Evolutionary conservation across 2,113 vertebrate genomes (phyloP).

Genomic region (Phyllopteryx taeniolatus): DNA sequence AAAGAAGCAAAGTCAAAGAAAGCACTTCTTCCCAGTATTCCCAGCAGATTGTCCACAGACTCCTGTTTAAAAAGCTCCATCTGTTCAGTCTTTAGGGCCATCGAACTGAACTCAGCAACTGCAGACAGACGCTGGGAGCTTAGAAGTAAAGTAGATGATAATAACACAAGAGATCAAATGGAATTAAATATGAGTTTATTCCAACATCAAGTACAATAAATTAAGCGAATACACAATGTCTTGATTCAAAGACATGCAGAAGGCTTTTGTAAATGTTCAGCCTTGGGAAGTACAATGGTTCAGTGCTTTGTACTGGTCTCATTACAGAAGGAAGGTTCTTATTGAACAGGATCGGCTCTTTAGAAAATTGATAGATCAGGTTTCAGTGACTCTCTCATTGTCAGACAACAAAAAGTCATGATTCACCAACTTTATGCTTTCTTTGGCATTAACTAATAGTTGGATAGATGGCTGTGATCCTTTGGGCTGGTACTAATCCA

Average conservation of each 20-base stretch:
- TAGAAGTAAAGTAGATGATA: not conserved
- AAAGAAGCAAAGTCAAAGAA: conserved; percentile 1
- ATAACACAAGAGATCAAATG: not conserved
- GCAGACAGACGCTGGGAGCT: not conserved
- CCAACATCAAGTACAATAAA: not conserved
- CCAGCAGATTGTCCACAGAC: not conserved
- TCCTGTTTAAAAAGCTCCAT: not conserved
- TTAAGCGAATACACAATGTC: not conserved
- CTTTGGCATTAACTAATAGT: not conserved
- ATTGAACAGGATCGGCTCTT: not conserved
- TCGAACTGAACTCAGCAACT: not conserved
- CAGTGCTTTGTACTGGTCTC: not conserved
- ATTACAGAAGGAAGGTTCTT: not conserved
- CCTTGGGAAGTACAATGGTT: not conserved
- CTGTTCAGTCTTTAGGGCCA: conserved; percentile 2
- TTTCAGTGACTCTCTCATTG: not conserved
- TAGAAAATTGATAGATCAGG: not conserved
- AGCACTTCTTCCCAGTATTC: not conserved
- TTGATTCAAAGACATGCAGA: not conserved
- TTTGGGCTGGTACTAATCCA: not conserved
- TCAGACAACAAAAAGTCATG: not conserved
- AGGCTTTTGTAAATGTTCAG: not conserved
- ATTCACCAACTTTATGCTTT: not conserved
- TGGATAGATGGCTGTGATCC: not conserved
- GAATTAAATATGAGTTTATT: not conserved